Conservation (phyloP, 2,113 vertebrate genomes). For the Canis aureus region DNA sequence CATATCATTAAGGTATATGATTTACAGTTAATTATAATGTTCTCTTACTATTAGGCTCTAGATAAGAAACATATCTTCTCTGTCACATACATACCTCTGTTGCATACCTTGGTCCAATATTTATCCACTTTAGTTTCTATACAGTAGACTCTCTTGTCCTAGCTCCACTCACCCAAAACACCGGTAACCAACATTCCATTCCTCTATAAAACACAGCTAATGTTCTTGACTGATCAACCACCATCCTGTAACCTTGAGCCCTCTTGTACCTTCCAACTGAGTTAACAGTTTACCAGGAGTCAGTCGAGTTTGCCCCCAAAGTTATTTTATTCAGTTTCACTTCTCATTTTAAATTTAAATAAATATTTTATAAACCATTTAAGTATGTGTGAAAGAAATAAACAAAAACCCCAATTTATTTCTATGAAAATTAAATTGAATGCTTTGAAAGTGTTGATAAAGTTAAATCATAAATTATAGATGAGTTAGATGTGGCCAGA, state of each 20-base stretch:
- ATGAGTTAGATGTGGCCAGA: background rate
- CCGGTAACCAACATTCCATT: background rate
- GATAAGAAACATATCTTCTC: background rate
- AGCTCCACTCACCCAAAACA: background rate
- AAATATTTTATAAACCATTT: background rate
- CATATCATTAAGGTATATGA: background rate
- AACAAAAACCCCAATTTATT: background rate
- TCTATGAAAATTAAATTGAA: slow-evolving; percentile 54
- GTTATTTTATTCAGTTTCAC: background rate
- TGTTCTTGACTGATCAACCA: background rate
- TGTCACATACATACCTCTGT: background rate
- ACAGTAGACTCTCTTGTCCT: background rate
- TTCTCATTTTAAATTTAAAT: slow-evolving; percentile 44
- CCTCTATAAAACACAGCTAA: background rate
- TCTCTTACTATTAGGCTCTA: background rate
- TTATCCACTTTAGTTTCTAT: slow-evolving; percentile 1
- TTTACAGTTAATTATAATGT: background rate
- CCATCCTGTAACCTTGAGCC: background rate
- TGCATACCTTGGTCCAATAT: background rate
- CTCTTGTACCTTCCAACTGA: background rate
- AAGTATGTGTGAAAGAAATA: background rate
- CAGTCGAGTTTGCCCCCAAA: background rate
- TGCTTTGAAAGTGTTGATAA: slow-evolving; percentile 12
- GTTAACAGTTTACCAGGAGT: background rate
- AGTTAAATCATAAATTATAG: background rate